Percentiles rank a stretch among this genome's conserved stretches.
phyloP scores from a whole-genome alignment of 1,140 invertebrate genomes.

The Drosophila teissieri region DNA sequence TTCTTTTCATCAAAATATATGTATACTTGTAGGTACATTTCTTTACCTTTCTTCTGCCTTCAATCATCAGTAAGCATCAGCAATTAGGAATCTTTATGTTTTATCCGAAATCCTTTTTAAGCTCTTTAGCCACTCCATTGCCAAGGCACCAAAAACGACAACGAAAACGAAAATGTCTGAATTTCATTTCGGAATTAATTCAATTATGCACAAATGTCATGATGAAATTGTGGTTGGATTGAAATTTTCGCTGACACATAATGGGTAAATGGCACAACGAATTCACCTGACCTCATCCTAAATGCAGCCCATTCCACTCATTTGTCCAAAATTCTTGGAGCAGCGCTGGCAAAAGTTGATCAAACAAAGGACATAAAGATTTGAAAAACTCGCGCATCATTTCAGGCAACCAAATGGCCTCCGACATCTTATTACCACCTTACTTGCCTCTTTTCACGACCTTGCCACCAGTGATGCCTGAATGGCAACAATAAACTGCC shows the following conservation, averaged over 20 bases:
- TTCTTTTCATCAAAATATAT: neutral
- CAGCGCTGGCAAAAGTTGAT: conserved; percentile 48
- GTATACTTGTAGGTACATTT: neutral
- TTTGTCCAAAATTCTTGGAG: neutral
- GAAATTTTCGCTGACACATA: conserved; percentile 67
- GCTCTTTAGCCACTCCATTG: conserved; percentile 2
- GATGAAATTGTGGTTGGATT: conserved; percentile 61
- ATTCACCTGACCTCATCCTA: conserved; percentile 16
- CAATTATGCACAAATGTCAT: conserved; percentile 65
- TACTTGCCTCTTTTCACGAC: neutral
- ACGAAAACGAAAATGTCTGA: conserved; percentile 26
- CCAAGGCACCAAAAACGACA: conserved; percentile 9
- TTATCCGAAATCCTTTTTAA: conserved; percentile 32
- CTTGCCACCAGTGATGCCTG: conserved; percentile 4
- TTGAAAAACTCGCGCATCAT: conserved; percentile 62
- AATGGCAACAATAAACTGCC: neutral
- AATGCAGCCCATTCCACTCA: neutral
- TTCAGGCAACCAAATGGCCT: conserved; percentile 46
- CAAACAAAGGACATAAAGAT: conserved; percentile 70
- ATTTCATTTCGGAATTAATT: conserved; percentile 66
- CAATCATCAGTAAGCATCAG: neutral
- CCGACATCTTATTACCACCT: neutral
- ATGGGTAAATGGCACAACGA: conserved; percentile 45
- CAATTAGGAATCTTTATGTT: conserved; percentile 29
- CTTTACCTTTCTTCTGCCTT: too few species aligned